A percentile compares a stretch with the other conserved stretches of the same genome.
These are phyloP conservation scores for Drosophila tropicalis DNA, from an alignment of 1,140 invertebrate genomes.

Conservation along the genomic window DNA sequence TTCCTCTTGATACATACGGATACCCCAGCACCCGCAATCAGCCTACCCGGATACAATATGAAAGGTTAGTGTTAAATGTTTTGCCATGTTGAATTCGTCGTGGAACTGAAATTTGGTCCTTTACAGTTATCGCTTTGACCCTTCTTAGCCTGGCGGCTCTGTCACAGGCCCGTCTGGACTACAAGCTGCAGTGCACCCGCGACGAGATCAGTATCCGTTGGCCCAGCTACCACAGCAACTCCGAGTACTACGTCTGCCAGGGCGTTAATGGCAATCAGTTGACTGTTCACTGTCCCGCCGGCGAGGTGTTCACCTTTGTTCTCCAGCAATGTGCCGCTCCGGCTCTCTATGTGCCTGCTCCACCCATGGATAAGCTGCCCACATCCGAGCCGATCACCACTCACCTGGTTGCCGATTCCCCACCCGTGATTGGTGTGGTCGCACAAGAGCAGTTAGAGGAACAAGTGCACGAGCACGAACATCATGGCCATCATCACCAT, in stretches of 20 bases:
- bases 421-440: constrained; percentile 40
- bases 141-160: constrained; percentile 62
- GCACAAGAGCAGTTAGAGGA: background rate
- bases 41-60: constrained; percentile 41
- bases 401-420: constrained; percentile 43
- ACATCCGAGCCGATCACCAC: constrained; percentile 55
- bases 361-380: constrained; percentile 59
- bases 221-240: constrained; percentile 78
- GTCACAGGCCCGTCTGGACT: constrained; percentile 61
- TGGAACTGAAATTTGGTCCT: background rate
- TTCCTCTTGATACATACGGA: constrained; percentile 59
- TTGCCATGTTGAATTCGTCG: background rate
- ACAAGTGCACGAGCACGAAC: constrained; percentile 1
- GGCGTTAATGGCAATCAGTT: constrained; percentile 52
- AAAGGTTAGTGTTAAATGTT: constrained; percentile 48
- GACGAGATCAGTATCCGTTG: constrained; percentile 75
- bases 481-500: constrained; percentile 18
- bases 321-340: constrained; percentile 67
- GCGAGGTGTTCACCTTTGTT: constrained; percentile 79
- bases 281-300: constrained; percentile 62
- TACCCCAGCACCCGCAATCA: constrained; percentile 26
- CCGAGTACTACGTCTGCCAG: constrained; percentile 73
- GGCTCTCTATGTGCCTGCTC: constrained; percentile 67
- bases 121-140: constrained; percentile 61
- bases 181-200: constrained; percentile 64